Evolutionary conservation across 2,888 invertebrate genomes (phyloP), one percentile per base, ranked within the genome.

Genomic region (Callinectes sapidus): DNA sequence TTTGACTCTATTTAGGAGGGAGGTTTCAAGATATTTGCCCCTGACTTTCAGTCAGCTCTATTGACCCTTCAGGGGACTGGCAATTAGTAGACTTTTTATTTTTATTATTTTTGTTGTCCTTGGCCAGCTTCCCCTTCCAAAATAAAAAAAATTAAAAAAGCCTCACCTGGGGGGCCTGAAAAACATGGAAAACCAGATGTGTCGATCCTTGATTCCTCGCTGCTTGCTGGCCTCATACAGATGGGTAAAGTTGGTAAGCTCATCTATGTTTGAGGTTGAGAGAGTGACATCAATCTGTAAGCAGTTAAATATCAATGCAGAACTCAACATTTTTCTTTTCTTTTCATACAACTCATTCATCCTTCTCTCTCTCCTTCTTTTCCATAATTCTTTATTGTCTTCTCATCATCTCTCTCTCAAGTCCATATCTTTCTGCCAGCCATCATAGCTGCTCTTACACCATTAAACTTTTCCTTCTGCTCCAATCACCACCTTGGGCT

Each of bases 181-280:
- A 93, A 96, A 96, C 14, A 96, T 96, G 0, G 96, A 96, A 95
- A 96, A 96, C 96, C 96, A 96, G 81, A 96, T 95, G 95, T 96
- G 96, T 10, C 96, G 96, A 94, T 96, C 96, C 28, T 95, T 95
- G 10, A 96, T 95, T 90, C 96, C 96, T 94, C 93, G 91, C 35
- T 87, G 89, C 10, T 91, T 92, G 81, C 95, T 95, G 92, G 95
- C 95, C 1, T 95, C 95, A 95, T 96, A 96, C 92, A 96, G 95
- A 95, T 96, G 96, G 10, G 95, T 95, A 94, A 96, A 96, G 93
- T 96, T 95, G 2, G 95, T 95, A 95, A 96, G 95, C 95, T 96
- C 96, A 87, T 96, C 96, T 66, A 95, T 95, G 6, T 96, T 96
- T 28, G 96, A 96, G 1, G 96, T 96, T 0, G 96, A 96, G 35